Evolutionary conservation across 2,113 vertebrate genomes (phyloP).

Genomic region (Amphilophus citrinellus): DNA sequence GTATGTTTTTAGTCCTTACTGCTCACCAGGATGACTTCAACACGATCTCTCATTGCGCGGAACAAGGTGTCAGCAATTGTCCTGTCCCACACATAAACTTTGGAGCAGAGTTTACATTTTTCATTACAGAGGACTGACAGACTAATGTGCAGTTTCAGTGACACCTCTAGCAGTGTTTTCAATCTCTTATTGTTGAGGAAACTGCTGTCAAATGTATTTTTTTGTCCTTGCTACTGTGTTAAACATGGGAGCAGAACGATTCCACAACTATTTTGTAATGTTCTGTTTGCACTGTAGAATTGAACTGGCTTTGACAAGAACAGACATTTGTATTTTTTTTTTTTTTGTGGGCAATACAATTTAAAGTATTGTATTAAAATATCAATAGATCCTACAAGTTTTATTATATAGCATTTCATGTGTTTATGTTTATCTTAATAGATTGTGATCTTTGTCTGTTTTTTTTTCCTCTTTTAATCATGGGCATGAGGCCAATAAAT

Average conservation of each 20-base stretch:
- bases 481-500: background rate
- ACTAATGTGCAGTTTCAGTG: slow-evolving; percentile 30
- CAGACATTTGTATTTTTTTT: background rate
- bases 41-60: slow-evolving; percentile 8
- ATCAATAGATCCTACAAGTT: background rate
- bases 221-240: background rate
- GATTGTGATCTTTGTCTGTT: background rate
- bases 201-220: background rate
- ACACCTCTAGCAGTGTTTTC: background rate
- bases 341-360: background rate
- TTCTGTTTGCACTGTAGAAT: background rate
- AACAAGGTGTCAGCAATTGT: slow-evolving; percentile 24
- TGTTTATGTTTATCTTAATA: background rate
- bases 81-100: background rate
- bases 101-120: slow-evolving; percentile 10
- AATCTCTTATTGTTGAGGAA: background rate
- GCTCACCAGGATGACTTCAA: background rate
- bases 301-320: background rate
- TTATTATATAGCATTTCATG: background rate
- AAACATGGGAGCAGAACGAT: background rate
- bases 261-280: background rate
- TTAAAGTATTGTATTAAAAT: background rate
- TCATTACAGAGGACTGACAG: background rate
- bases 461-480: slow-evolving; percentile 5
- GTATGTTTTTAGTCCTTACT: slow-evolving; percentile 28